These are phyloP conservation scores for Choristoneura fumiferana DNA, from an alignment of 1,140 invertebrate species.

Conservation along the genomic window DNA sequence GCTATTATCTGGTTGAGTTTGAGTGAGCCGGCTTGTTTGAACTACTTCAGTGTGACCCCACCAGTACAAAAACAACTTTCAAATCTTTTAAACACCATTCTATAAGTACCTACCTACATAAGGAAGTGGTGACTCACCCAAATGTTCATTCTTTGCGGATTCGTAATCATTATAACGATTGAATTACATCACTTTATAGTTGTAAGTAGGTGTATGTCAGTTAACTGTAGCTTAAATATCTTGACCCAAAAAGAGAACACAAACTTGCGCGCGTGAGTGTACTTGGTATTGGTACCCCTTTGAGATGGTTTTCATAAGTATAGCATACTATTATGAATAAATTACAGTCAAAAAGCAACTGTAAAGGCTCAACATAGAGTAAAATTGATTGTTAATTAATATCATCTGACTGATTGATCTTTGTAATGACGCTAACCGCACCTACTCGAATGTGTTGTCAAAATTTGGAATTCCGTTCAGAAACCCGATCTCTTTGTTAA, in stretches of 20 bases:
- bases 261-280: constrained; percentile 5
- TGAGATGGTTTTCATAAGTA: neutral
- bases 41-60: too few relatives aligned
- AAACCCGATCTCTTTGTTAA: neutral
- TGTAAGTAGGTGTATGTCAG: neutral
- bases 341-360: constrained; percentile 5
- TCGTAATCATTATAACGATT: constrained; percentile 2
- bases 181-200: constrained; percentile 10
- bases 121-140: constrained; percentile 14
- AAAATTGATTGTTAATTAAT: neutral
- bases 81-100: too few relatives aligned
- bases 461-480: neutral
- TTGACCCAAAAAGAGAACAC: constrained; percentile 7
- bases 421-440: neutral
- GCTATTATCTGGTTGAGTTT: too few relatives aligned
- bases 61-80: too few relatives aligned
- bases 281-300: neutral
- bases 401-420: too few relatives aligned
- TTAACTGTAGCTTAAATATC: constrained; percentile 11
- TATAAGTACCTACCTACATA: neutral
- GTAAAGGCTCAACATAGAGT: neutral
- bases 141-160: constrained; percentile 7
- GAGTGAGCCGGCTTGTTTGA: too few relatives aligned
- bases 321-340: neutral
- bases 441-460: neutral